Conservation (phyloP, 2,797 vertebrate genomes). For the Sebastes umbrosus region DNA sequence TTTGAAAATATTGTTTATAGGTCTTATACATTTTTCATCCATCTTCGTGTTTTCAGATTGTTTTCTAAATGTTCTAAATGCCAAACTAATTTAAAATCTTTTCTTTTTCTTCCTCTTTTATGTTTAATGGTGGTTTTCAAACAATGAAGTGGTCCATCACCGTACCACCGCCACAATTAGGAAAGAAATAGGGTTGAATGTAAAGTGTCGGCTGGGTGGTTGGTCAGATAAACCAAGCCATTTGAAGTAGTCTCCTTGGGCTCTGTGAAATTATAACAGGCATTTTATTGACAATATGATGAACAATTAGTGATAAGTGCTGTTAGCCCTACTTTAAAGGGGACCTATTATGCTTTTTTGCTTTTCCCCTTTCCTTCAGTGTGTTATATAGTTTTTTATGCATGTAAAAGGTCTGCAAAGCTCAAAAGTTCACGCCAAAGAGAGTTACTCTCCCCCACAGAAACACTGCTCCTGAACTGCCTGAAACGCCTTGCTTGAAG, state of each 20-base stretch:
- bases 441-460: too few species aligned
- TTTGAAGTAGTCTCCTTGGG: background rate
- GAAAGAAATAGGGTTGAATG: background rate
- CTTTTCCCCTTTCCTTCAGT: too few species aligned
- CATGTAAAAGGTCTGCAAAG: too few species aligned
- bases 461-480: too few species aligned
- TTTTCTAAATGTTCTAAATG: background rate
- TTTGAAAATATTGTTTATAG: background rate
- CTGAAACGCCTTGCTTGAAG: too few species aligned
- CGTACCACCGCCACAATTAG: background rate
- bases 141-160: background rate
- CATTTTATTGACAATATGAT: background rate
- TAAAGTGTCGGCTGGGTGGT: background rate
- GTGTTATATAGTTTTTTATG: too few species aligned
- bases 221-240: background rate
- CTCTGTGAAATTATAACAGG: background rate
- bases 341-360: too few species aligned
- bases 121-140: background rate
- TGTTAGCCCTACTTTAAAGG: background rate
- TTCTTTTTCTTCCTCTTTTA: background rate
- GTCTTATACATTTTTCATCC: background rate
- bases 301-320: background rate
- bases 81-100: background rate
- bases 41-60: background rate
- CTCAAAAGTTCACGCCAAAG: too few species aligned